A percentile compares a stretch with the other conserved stretches of the same genome.
Conservation (phyloP, 2,797 vertebrate genomes). For the Rhinatrema bivittatum region DNA sequence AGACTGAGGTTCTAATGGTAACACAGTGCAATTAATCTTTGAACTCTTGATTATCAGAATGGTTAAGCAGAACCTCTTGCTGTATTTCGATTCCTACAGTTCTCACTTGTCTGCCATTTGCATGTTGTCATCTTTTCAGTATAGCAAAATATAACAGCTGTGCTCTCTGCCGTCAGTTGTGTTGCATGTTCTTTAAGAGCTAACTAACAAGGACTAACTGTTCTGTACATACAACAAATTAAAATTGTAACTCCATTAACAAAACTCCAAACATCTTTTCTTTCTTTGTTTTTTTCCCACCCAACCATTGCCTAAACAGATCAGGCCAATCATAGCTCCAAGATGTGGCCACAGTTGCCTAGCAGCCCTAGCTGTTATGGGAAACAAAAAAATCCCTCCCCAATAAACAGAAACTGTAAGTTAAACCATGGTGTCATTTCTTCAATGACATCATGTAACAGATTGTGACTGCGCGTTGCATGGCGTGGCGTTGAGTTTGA, state of each 20-base stretch:
- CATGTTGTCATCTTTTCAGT: too few relatives aligned
- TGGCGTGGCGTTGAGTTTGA: slow-evolving; percentile 65
- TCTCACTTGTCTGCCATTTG: too few relatives aligned
- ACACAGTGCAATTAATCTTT: too few relatives aligned
- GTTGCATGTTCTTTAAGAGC: too few relatives aligned
- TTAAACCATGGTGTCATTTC: slow-evolving; percentile 72
- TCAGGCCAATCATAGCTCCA: slow-evolving; percentile 66
- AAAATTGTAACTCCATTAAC: background rate
- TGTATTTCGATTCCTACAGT: too few relatives aligned
- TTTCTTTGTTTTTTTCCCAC: slow-evolving; percentile 57
- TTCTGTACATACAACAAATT: too few relatives aligned
- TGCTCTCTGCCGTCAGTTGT: too few relatives aligned
- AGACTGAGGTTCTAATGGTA: too few relatives aligned
- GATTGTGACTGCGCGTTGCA: slow-evolving; percentile 75
- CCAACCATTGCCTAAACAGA: slow-evolving; percentile 62
- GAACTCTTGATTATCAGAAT: too few relatives aligned
- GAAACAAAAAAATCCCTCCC: slow-evolving; percentile 50
- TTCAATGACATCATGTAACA: slow-evolving; percentile 74
- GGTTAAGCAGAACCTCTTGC: too few relatives aligned
- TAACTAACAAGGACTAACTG: too few relatives aligned
- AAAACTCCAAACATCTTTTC: slow-evolving; percentile 15
- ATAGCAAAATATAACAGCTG: too few relatives aligned
- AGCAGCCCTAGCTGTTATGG: slow-evolving; percentile 59
- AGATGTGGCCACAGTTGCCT: slow-evolving; percentile 64
- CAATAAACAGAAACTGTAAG: slow-evolving; percentile 56